These are phyloP conservation scores for Beris morrisii DNA, from an alignment of 2,888 invertebrate species.

Conservation along the genomic window DNA sequence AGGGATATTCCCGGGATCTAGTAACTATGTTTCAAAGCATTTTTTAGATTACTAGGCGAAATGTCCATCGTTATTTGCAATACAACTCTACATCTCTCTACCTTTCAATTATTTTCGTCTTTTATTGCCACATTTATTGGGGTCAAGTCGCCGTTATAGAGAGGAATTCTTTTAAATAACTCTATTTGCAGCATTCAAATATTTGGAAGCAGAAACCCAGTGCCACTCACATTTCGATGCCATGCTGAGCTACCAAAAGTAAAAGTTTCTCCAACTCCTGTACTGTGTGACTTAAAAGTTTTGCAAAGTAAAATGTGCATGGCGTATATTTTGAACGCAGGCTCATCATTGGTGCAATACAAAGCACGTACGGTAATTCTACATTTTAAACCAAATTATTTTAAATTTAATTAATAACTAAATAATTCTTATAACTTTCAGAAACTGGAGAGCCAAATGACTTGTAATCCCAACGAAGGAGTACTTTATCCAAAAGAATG, in stretches of 20 bases:
- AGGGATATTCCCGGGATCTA: too few species aligned
- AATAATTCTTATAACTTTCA: neutral
- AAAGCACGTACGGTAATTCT: neutral
- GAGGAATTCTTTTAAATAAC: too few species aligned
- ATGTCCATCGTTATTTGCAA: too few species aligned
- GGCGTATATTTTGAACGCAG: constrained; percentile 7
- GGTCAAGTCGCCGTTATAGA: too few species aligned
- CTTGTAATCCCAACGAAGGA: neutral
- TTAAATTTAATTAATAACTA: neutral
- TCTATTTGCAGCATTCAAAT: constrained; percentile 43
- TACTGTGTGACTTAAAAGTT: constrained; percentile 42
- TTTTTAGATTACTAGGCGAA: too few species aligned
- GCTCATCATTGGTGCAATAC: constrained; percentile 7
- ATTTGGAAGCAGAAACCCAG: constrained; percentile 45
- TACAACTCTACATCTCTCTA: too few species aligned
- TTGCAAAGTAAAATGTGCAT: constrained; percentile 37
- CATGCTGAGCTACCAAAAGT: constrained; percentile 46
- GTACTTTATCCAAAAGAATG: neutral
- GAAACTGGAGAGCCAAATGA: neutral
- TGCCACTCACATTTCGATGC: constrained; percentile 45
- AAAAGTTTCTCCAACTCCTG: constrained; percentile 38
- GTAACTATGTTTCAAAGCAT: too few species aligned
- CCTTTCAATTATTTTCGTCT: too few species aligned
- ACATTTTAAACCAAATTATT: neutral
- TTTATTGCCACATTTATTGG: too few species aligned